Percentiles rank a stretch among this genome's conserved stretches.
Conservation (phyloP, 2,888 invertebrate species). For the Aspidiotus destructor region DNA sequence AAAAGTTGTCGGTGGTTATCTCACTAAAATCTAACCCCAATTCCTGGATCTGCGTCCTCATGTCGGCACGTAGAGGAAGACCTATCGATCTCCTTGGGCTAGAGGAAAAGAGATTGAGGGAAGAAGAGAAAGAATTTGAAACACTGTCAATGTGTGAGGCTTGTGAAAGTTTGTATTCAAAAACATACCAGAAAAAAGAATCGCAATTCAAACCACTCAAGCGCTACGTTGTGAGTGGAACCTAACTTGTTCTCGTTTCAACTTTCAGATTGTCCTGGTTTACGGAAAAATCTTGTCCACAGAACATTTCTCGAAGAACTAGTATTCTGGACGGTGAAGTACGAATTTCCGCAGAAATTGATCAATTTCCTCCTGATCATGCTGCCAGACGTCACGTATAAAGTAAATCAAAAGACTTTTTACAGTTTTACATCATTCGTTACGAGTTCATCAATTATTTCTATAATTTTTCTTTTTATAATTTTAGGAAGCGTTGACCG, state of each 20-base stretch:
- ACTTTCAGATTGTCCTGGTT: slow-evolving; percentile 62
- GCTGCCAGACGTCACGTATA: slow-evolving; percentile 89
- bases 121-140: no score
- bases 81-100: no score
- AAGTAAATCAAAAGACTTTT: slow-evolving; percentile 47
- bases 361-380: slow-evolving; percentile 90
- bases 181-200: no score
- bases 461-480: background rate
- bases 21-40: no score
- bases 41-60: no score
- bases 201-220: background rate
- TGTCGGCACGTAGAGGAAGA: no score
- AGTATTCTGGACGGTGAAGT: slow-evolving; percentile 95
- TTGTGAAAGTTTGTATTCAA: no score
- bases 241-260: slow-evolving; percentile 38
- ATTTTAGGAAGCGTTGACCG: slow-evolving; percentile 64
- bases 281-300: slow-evolving; percentile 69
- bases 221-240: background rate
- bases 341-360: slow-evolving; percentile 93
- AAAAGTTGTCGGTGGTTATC: no score
- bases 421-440: background rate
- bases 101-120: no score
- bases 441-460: background rate
- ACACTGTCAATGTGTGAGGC: no score
- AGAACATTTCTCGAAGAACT: slow-evolving; percentile 85